These are phyloP conservation scores for Bombylius discolor DNA, from an alignment of 2,888 invertebrate species.

Conservation along the genomic window DNA sequence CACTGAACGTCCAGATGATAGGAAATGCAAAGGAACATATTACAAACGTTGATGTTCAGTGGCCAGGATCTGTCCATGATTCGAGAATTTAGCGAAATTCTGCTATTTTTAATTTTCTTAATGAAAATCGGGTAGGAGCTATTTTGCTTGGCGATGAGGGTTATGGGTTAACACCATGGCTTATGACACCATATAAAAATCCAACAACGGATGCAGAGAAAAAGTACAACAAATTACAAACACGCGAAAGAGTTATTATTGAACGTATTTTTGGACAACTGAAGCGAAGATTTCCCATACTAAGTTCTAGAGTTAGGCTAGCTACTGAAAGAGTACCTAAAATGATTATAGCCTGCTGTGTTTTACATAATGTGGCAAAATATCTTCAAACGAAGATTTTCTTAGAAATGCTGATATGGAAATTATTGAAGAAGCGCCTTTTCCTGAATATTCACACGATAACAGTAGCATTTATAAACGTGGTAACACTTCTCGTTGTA, in stretches of 20 bases:
- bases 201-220: slow-evolving; percentile 1
- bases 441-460: too few species aligned
- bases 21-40: background rate
- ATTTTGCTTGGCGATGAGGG: background rate
- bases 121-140: background rate
- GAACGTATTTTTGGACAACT: slow-evolving; percentile 6
- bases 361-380: slow-evolving; percentile 4
- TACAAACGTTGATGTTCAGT: background rate
- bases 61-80: slow-evolving; percentile 4
- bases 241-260: slow-evolving; percentile 5
- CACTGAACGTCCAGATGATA: background rate
- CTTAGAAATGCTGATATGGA: too few species aligned
- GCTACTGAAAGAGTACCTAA: background rate
- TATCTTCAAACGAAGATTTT: background rate
- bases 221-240: slow-evolving; percentile 3
- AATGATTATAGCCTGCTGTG: slow-evolving; percentile 2
- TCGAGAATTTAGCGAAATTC: background rate
- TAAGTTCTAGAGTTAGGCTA: background rate
- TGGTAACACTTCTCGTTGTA: too few species aligned
- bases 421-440: too few species aligned
- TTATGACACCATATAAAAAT: slow-evolving; percentile 2
- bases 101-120: background rate
- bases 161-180: background rate
- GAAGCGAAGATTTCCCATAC: slow-evolving; percentile 4
- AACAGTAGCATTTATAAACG: too few species aligned